Evolutionary conservation across 1,140 invertebrate species (phyloP).

Genomic region (Sweltsa coloradensis): DNA sequence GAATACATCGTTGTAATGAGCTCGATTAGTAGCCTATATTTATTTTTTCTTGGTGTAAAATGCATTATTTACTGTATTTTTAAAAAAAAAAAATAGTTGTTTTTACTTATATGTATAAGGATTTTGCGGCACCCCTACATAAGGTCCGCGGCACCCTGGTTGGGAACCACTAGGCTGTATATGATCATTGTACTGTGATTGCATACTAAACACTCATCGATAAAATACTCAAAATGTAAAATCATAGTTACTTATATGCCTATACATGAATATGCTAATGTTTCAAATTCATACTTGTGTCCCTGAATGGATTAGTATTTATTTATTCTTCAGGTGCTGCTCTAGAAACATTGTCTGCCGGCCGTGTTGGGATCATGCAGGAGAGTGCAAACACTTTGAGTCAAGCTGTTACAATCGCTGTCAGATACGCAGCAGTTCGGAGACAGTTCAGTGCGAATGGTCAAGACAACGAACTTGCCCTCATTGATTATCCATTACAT

Average conservation of each 20-base stretch:
- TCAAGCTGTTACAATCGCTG: conserved; percentile 67
- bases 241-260: not conserved
- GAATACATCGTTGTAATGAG: too few relatives aligned
- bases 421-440: conserved; percentile 79
- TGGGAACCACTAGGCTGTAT: not conserved
- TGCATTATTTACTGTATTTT: too few relatives aligned
- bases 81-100: too few relatives aligned
- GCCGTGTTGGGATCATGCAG: conserved; percentile 54
- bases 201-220: too few relatives aligned
- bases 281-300: not conserved
- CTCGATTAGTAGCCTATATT: too few relatives aligned
- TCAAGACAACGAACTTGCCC: conserved; percentile 55
- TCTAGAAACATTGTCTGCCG: conserved; percentile 72
- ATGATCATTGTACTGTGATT: too few relatives aligned
- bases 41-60: too few relatives aligned
- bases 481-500: conserved; percentile 85
- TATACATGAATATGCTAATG: conserved; percentile 4
- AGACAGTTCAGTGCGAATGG: conserved; percentile 72
- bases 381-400: conserved; percentile 58
- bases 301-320: conserved; percentile 4
- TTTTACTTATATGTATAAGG: too few relatives aligned
- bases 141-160: too few relatives aligned
- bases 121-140: too few relatives aligned
- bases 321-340: conserved; percentile 43
- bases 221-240: not conserved